Evolutionary conservation across 2,113 vertebrate species (phyloP), one percentile per base, ranked within the genome.

Genomic region (Calonectris borealis): DNA sequence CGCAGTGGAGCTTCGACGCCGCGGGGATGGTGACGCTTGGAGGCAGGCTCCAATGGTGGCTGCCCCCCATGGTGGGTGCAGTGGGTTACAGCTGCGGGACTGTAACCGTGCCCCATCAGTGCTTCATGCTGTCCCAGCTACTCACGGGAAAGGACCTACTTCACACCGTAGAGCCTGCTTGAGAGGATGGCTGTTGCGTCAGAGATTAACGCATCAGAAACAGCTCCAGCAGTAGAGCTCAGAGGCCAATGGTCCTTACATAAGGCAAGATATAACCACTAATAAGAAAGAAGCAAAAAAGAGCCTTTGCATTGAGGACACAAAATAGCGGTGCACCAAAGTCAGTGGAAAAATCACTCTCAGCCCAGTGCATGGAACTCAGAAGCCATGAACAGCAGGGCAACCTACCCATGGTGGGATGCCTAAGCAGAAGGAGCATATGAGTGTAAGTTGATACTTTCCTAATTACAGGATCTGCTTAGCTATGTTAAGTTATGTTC

Each of bases 391-490:
- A 92, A 76, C 36, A 79, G 42, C 69, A 34, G 61, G 26, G 11
- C 62, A 69, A n/a, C 42, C n/a, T 69, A 32, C 55, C 16, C 16
- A 3, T 44, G 34, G 72, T 55, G 89, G 64, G 77, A 78, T 79
- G 69, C 66, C 60, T 51, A 15, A 79, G 72, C 76, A 91, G 80
- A 13, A 38, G 76, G 81, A 83, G 55, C n/a, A 51, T 12, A 34
- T 16, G 44, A 71, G 66, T 51, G 32, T 49, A 61, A 68, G 52
- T 12, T 71, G 75, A 79, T 88, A 34, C 79, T 86, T 79, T 58
- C 88, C 83, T 83, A 92, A 92, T 92, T 69, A 88, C 64, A 85
- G 93, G 83, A 80, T 83, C 88, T 78, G 57, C 84, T 91, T 42
- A 55, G 79, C 89, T 84, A 14, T 83, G 64, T 73, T 76, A 87